Evolutionary conservation across 2,113 vertebrate species (phyloP).

Genomic region (Toxostoma redivivum): DNA sequence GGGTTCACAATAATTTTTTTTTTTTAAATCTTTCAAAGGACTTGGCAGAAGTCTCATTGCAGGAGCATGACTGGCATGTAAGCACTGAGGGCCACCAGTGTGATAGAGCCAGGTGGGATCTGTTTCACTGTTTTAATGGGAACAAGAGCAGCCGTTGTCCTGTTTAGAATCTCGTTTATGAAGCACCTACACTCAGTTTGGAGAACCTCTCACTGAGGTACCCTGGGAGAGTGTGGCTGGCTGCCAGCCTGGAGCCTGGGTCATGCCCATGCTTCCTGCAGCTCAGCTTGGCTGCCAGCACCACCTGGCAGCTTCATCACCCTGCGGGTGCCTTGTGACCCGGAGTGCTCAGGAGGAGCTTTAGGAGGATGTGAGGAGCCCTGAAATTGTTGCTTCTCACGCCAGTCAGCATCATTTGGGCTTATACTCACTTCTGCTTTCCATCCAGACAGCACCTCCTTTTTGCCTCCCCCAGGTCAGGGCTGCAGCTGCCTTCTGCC

Average conservation of each 20-base stretch:
- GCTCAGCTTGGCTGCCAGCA: neutral
- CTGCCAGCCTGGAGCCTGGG: neutral
- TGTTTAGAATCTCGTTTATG: neutral
- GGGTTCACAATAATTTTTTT: neutral
- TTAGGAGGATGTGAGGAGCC: neutral
- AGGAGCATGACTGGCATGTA: neutral
- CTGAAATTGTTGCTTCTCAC: neutral
- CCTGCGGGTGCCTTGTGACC: rapidly evolving
- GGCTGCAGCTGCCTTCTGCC: neutral
- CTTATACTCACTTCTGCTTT: neutral
- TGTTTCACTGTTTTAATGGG: neutral
- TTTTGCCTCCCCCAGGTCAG: neutral
- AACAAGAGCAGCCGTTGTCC: rapidly evolving
- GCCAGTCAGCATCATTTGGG: rapidly evolving
- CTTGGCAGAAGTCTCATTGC: neutral
- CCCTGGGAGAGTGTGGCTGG: neutral
- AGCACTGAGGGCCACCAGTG: neutral
- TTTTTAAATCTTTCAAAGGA: neutral
- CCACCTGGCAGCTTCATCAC: neutral
- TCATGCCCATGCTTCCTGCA: neutral
- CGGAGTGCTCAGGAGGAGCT: rapidly evolving
- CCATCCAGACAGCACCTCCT: neutral
- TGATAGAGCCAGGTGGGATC: neutral
- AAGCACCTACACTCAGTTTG: neutral
- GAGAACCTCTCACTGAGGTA: neutral